These are phyloP conservation scores for Lamellibrachia columna DNA, from an alignment of 2,888 invertebrate species.

Conservation along the genomic window DNA sequence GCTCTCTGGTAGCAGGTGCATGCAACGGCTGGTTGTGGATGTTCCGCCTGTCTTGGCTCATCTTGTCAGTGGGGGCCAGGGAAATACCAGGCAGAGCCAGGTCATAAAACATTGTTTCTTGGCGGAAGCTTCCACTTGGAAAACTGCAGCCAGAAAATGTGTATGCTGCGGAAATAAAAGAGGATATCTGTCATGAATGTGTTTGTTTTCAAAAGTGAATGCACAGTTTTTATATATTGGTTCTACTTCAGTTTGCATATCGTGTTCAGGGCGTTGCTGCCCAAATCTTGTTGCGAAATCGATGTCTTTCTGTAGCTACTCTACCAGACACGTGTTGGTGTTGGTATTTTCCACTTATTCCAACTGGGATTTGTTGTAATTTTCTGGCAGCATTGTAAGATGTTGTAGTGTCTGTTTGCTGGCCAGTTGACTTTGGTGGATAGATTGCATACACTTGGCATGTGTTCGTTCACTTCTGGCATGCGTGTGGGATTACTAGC, in stretches of 20 bases:
- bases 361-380: background rate
- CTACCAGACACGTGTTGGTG: background rate
- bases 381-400: background rate
- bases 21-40: background rate
- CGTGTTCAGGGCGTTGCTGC: too few relatives aligned
- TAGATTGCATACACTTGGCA: background rate
- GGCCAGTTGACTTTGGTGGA: background rate
- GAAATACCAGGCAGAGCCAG: background rate
- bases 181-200: background rate
- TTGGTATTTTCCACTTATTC: background rate
- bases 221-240: background rate
- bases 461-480: background rate
- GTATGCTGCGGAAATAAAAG: background rate
- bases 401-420: background rate
- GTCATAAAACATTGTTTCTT: background rate
- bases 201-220: background rate
- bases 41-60: background rate
- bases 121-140: background rate
- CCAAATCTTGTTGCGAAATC: too few relatives aligned
- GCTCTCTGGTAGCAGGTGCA: background rate
- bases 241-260: background rate
- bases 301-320: too few relatives aligned
- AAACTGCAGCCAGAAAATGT: background rate
- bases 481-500: background rate
- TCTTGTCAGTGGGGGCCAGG: background rate